Conservation (phyloP, 2,888 invertebrate genomes). For the Hydriomena furcata region DNA sequence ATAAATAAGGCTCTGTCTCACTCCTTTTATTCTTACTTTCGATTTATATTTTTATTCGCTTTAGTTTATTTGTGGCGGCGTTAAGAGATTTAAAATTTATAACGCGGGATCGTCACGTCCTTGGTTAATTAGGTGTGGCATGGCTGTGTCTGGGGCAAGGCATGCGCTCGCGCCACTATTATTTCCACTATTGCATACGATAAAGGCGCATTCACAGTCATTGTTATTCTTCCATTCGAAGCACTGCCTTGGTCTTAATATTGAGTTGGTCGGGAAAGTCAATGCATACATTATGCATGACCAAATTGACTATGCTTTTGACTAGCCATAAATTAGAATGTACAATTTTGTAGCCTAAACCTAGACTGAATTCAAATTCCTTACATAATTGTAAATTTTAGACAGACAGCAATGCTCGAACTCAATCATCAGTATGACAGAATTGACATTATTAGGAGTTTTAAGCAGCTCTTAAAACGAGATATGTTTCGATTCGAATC, state of each 20-base stretch:
- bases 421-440: too few relatives aligned
- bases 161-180: conserved; percentile 61
- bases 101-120: conserved; percentile 72
- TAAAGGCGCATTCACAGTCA: conserved; percentile 34
- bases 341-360: too few relatives aligned
- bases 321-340: too few relatives aligned
- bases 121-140: conserved; percentile 74
- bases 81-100: conserved; percentile 74
- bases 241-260: background rate
- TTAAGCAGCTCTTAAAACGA: too few relatives aligned
- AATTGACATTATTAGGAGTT: too few relatives aligned
- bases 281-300: too few relatives aligned
- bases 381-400: too few relatives aligned
- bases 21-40: conserved; percentile 41
- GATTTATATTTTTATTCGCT: conserved; percentile 48
- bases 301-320: too few relatives aligned
- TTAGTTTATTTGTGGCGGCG: conserved; percentile 45
- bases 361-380: too few relatives aligned
- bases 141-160: conserved; percentile 42
- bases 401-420: too few relatives aligned
- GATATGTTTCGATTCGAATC: background rate
- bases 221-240: background rate
- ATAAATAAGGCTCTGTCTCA: conserved; percentile 33
- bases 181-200: conserved; percentile 55
- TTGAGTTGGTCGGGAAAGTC: background rate